A percentile compares a stretch with the other conserved stretches of the same genome.
Conservation (phyloP, 2,797 vertebrate species). For the Sarcoramphus papa region DNA sequence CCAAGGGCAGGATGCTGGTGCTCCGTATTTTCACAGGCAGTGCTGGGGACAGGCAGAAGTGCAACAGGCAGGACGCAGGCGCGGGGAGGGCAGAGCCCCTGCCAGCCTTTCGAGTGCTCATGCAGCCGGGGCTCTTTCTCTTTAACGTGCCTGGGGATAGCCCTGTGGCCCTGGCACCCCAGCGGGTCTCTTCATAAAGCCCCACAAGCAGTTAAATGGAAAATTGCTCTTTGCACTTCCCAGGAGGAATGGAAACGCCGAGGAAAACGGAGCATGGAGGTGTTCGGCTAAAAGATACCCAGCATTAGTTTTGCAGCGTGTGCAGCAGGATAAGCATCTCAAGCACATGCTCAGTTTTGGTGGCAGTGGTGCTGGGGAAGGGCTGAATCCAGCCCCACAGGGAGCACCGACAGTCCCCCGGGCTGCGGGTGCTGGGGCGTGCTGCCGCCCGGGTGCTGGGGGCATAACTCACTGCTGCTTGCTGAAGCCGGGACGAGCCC, state of each 20-base stretch:
- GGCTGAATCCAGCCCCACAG: not conserved
- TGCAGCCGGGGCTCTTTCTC: not conserved
- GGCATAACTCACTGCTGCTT: not conserved
- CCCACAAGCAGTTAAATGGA: not conserved
- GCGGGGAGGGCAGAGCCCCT: not conserved
- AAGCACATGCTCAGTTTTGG: accelerated
- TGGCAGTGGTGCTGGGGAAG: not conserved
- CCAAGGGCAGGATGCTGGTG: accelerated
- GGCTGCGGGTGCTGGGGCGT: not conserved
- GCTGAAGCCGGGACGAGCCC: not conserved
- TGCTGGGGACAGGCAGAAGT: not conserved
- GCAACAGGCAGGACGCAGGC: accelerated
- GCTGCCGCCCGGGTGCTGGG: not conserved
- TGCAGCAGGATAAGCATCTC: too few species aligned
- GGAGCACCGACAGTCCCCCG: accelerated
- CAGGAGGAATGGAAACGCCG: accelerated
- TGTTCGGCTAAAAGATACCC: not conserved
- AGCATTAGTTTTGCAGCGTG: accelerated
- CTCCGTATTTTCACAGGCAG: accelerated
- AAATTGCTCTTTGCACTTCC: not conserved
- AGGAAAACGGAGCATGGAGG: accelerated
- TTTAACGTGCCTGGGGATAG: accelerated
- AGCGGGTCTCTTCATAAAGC: not conserved
- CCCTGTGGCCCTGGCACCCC: not conserved
- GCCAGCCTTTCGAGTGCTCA: not conserved